Percentiles rank a stretch among this genome's conserved stretches.
phyloP scores from a whole-genome alignment of 1,140 invertebrate species.

The Helicoverpa armigera region DNA sequence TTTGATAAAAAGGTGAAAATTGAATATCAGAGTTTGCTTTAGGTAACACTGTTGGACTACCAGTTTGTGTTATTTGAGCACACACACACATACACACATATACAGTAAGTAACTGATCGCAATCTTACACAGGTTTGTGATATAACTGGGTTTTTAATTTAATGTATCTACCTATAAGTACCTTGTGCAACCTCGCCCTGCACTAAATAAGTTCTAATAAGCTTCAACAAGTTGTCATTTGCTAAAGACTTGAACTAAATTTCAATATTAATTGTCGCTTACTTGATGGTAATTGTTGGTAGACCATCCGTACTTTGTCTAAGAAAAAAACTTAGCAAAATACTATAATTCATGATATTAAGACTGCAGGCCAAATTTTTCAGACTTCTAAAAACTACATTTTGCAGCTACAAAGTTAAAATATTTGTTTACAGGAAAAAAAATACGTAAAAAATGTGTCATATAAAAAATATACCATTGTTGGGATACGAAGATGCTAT shows the following conservation, averaged over 20 bases:
- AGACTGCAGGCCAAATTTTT: too few relatives aligned
- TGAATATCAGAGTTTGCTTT: constrained; percentile 27
- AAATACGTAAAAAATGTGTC: too few relatives aligned
- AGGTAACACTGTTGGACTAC: constrained; percentile 36
- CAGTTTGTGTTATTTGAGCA: constrained; percentile 44
- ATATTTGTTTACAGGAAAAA: too few relatives aligned
- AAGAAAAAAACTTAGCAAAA: too few relatives aligned
- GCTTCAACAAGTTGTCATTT: constrained; percentile 16
- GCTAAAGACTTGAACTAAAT: background rate
- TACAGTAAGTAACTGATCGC: background rate
- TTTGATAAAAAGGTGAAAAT: constrained; percentile 53
- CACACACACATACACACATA: constrained; percentile 29
- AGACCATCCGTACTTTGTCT: too few relatives aligned
- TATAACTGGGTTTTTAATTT: constrained; percentile 44
- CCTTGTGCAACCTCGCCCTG: constrained; percentile 20
- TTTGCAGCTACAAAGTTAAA: too few relatives aligned
- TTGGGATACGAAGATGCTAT: too few relatives aligned
- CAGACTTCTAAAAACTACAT: too few relatives aligned
- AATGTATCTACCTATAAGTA: constrained; percentile 28
- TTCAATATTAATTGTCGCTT: background rate
- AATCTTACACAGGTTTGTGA: constrained; percentile 43
- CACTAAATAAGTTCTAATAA: constrained; percentile 32
- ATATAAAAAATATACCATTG: too few relatives aligned
- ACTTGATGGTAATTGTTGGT: background rate
- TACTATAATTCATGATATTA: too few relatives aligned